Percentiles rank a stretch among this genome's conserved stretches.
Evolutionary conservation across 2,113 vertebrate genomes (phyloP).

Genomic region (Silurus glanis): DNA sequence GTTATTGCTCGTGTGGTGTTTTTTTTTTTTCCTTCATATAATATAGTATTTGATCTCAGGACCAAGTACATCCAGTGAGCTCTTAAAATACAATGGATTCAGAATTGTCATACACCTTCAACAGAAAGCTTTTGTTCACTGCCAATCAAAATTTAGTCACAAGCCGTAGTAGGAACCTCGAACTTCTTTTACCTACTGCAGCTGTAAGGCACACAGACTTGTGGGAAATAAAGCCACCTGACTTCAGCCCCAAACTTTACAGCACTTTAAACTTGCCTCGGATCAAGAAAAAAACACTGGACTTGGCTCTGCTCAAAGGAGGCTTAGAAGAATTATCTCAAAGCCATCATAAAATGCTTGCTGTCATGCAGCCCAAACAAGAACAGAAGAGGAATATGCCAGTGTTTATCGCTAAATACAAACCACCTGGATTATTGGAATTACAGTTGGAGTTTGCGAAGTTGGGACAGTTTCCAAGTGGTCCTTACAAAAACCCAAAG

Average conservation of each 20-base stretch:
- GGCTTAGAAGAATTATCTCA: constrained; percentile 9
- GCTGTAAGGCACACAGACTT: constrained; percentile 9
- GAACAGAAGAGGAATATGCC: constrained; percentile 29
- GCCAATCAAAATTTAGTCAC: constrained; percentile 48
- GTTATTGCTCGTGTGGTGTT: not conserved
- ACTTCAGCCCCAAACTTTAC: constrained; percentile 68
- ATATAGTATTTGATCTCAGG: not conserved
- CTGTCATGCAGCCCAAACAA: constrained; percentile 39
- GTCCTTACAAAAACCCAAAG: constrained; percentile 64
- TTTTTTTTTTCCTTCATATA: not conserved
- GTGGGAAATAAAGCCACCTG: constrained; percentile 64
- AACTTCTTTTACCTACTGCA: constrained; percentile 19
- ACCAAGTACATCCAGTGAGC: constrained; percentile 51
- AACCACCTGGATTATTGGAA: constrained; percentile 54
- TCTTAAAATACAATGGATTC: constrained; percentile 8
- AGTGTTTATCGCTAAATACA: constrained; percentile 63
- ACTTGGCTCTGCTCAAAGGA: not conserved
- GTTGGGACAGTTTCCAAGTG: constrained; percentile 59
- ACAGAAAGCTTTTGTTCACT: constrained; percentile 60
- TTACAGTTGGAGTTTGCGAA: constrained; percentile 66
- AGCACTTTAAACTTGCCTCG: constrained; percentile 47
- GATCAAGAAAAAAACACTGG: constrained; percentile 41
- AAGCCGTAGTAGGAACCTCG: constrained; percentile 48
- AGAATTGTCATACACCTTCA: constrained; percentile 52
- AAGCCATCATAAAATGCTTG: constrained; percentile 27